Base-by-base conservation (phyloP, 2,888 invertebrate genomes). In the Leptodirus hochenwartii region DNA sequence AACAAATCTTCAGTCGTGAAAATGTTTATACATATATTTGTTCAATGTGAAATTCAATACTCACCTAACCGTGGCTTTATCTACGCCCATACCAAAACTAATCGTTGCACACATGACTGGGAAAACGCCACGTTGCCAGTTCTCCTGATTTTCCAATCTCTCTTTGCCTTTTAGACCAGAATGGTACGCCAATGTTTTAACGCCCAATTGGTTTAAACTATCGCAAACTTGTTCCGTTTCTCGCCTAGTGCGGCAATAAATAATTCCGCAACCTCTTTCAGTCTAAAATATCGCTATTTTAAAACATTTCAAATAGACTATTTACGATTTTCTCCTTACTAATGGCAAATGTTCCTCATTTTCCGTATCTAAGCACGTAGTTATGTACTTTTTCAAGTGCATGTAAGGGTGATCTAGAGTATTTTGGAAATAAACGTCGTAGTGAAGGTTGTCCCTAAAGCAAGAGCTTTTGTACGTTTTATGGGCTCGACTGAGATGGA, bases 61-160 rank as follows among this genome's bases (percentile, higher is more conserved):
- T 43, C 43, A 75, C 75, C 80, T 65, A 9, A 98, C 98, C 32
- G 80, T 71, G 3, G 82, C 72, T 55, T 98, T 98, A 54, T 98
- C 96, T 3, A 98, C 90, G 26, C 98, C 98, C 98, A 98, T 99
- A 22, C 98, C 98, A 59, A 98, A 98, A 46, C 93, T 93, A 33
- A 96, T 79, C 0, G 98, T 98, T 4, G 98, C 96, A 39, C 82
- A 82, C 40, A 98, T 93, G 15, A 95, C 80, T 2, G 84, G 75
- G 43, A 76, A 73, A 40, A 74, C 73, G 1, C 95, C 95, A 17
- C 62, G 62, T 59, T 88, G 87, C 96, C 96, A 98, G 39, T 77
- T 72, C 49, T 82, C 79, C 56, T 98, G 96, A 20, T 79, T 76
- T 27, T 68, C 62, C 29, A 71, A 64, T 30, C 93, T 65, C 29